Base-by-base conservation (phyloP, 1,140 invertebrate genomes). In the Uloborus diversus region DNA sequence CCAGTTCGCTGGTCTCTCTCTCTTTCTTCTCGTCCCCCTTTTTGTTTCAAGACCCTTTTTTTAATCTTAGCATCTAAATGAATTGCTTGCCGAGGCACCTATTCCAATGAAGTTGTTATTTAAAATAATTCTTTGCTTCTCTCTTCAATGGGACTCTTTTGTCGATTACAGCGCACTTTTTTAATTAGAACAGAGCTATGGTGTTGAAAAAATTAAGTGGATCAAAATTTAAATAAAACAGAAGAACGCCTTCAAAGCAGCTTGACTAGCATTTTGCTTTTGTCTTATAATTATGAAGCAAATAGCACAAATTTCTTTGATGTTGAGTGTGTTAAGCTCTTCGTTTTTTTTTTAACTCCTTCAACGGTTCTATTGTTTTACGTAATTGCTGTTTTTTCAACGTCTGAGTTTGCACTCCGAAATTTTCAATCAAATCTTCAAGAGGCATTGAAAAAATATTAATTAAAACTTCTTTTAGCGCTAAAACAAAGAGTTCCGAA, bases 51-150 rank as follows among this genome's bases (percentile, higher is more conserved):
- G 4, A 47, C 47, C 20, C 27, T 53, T 56, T 9, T 47, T 61
- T 37, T 61, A 61, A 73, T 73, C 69, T 73, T 73, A 47, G 7
- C 13, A 73, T 73, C 69, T 73, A 61, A 61, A 73, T 73, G 69
- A 73, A 56, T 73, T 62, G 59, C 56, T 61, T 61, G 56, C 35
- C 1, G 23, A n/a, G 32, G 17, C 11, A 13, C 30, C 47, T 17
- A 33, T 56, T 20, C 20, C 28, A 14, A 5, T 2, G 65, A 28
- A 14, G 5, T 56, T 27, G 27, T 20, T 35, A 35, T 70, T 70
- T 25, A 28, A 28, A 61, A 47, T 61, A 73, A 23, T 61, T 37
- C 69, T 61, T 61, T 30, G 56, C 37, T 9, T 42, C 14, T 61
- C 23, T 35, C 42, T 61, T 73, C 56, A 59, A 37, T 28, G 42